Conservation (phyloP, 1,140 invertebrate genomes). For the Nephotettix cincticeps region DNA sequence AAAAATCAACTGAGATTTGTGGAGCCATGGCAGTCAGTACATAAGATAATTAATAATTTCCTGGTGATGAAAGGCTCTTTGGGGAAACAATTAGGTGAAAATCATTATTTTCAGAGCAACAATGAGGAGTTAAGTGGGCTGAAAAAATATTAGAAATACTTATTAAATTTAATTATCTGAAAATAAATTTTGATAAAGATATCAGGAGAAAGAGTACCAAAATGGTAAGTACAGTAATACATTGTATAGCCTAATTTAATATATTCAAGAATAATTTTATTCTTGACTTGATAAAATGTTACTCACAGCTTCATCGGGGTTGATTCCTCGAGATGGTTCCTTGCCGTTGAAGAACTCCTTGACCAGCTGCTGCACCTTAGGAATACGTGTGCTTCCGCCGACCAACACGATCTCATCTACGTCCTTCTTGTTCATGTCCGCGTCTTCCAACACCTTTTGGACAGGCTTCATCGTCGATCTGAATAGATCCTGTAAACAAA, state of each 20-base stretch:
- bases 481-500: constrained; percentile 81
- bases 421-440: constrained; percentile 98
- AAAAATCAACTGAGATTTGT: too few species aligned
- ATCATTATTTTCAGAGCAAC: too few species aligned
- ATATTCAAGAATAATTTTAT: too few species aligned
- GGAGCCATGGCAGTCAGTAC: too few species aligned
- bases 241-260: too few species aligned
- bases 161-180: too few species aligned
- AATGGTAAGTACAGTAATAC: not conserved
- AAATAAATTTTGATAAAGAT: not conserved
- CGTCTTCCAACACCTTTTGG: constrained; percentile 97
- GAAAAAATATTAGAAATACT: too few species aligned
- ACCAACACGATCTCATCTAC: constrained; percentile 99
- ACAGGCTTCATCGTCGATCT: constrained; percentile 97
- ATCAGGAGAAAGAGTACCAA: not conserved
- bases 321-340: constrained; percentile 96
- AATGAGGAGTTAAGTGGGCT: too few species aligned
- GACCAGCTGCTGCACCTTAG: constrained; percentile 97
- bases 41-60: too few species aligned
- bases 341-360: constrained; percentile 99
- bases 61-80: too few species aligned
- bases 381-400: constrained; percentile 98
- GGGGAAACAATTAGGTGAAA: too few species aligned
- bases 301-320: constrained; percentile 90
- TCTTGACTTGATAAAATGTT: too few species aligned